Evolutionary conservation across 2,113 vertebrate genomes (phyloP).

Genomic region (Ophthalmotilapia sp.): DNA sequence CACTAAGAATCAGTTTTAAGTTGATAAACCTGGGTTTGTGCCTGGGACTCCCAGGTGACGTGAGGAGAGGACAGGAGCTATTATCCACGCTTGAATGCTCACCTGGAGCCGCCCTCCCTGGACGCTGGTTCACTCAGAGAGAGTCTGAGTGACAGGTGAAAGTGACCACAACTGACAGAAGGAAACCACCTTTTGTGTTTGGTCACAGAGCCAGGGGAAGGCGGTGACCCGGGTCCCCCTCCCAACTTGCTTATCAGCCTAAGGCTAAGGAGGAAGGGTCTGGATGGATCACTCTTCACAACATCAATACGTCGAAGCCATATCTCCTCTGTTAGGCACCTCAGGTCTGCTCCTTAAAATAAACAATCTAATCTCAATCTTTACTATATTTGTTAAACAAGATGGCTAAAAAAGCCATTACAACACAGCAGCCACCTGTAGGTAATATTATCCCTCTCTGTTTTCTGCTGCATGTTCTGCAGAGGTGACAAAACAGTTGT

Average conservation of each 20-base stretch:
- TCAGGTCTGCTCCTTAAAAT: neutral
- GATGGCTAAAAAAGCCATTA: neutral
- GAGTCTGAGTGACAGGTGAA: slow-evolving; percentile 70
- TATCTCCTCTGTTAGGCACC: neutral
- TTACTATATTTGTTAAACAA: slow-evolving; percentile 14
- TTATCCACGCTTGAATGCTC: slow-evolving; percentile 28
- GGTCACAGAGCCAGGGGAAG: slow-evolving; percentile 27
- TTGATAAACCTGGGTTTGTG: neutral
- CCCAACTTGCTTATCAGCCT: slow-evolving; percentile 20
- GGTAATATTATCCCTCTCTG: neutral
- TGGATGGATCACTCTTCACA: neutral
- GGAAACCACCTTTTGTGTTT: slow-evolving; percentile 62
- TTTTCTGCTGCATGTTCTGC: neutral
- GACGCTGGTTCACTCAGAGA: neutral
- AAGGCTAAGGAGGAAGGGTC: neutral
- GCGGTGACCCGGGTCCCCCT: slow-evolving; percentile 35
- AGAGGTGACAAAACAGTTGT: neutral
- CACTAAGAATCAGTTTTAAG: neutral
- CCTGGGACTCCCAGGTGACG: neutral
- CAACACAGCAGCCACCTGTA: slow-evolving; percentile 8
- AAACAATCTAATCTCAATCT: slow-evolving; percentile 46
- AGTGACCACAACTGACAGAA: slow-evolving; percentile 50
- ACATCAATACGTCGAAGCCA: neutral
- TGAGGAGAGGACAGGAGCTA: neutral
- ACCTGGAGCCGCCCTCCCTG: slow-evolving; percentile 15